Evolutionary conservation across 2,888 invertebrate species (phyloP), one percentile per base, ranked within the genome.

Genomic region (Ophioninae sp.): DNA sequence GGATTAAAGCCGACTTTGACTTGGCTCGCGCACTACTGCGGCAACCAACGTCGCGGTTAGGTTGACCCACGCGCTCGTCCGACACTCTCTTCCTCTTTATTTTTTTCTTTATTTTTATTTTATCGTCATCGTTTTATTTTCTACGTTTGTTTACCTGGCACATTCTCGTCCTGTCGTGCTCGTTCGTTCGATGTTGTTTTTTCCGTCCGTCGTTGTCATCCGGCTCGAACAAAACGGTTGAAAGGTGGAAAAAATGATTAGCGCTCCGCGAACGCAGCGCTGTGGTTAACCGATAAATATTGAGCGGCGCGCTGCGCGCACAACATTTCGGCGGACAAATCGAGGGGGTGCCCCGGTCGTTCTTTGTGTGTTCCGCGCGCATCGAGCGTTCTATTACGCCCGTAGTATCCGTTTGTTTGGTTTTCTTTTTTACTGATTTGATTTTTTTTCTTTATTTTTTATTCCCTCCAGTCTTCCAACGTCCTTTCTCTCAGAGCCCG

Each of bases 1-100:
- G 69, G 89, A 87, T 87, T 86, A n/a, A 79, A 85, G 87, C 86
- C 86, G 88, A 82, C 79, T 86, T 87, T 77, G 61, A 69, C 85
- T 85, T 84, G 80, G 82, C 84, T 84, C 82, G 84, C 84, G 85
- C 87, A 88, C 87, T 88, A 85, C 86, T 72, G 86, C 87, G 85
- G 87, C 85, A 86, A 88, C 86, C 85, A 82, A 86, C 87, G 88
- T 86, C 86, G 88, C 84, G 85, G 85, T 84, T 85, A 86, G 85
- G 85, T 88, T 85, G 85, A 85, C 83, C 85, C 76, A 83, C 83
- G 77, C 75, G 76, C 59, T 83, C 77, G 30, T 23, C 65, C 70
- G 77, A 56, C 37, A 75, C 72, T 72, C 37, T 30, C 64, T 69
- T 75, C 13, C 41, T 13, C 13, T 21, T 56, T 44, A 44, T 80